Conservation (phyloP, 1,140 invertebrate species). For the Drosophila kohkoa region DNA sequence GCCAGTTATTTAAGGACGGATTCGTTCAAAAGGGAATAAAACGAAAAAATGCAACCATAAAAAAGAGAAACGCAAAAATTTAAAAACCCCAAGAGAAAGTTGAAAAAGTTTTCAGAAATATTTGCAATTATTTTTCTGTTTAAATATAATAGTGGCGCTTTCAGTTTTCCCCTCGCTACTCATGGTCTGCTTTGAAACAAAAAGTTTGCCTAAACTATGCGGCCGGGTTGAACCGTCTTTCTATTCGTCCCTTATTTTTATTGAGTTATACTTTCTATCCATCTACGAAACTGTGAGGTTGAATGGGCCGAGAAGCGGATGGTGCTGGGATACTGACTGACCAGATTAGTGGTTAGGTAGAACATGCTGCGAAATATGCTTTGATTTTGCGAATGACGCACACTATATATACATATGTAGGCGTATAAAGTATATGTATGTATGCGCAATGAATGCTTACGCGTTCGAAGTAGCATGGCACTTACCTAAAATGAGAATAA, state of each 20-base stretch:
- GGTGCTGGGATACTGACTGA: conserved; percentile 11
- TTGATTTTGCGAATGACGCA: conserved; percentile 62
- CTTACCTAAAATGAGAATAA: conserved; percentile 66
- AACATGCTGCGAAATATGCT: conserved; percentile 70
- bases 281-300: background rate
- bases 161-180: conserved; percentile 22
- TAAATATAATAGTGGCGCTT: conserved; percentile 74
- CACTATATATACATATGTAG: too few relatives aligned
- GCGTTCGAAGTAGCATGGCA: conserved; percentile 7
- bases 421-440: too few relatives aligned
- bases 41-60: conserved; percentile 26
- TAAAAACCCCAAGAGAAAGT: conserved; percentile 58
- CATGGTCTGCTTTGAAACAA: conserved; percentile 65
- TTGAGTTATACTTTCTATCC: background rate
- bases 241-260: conserved; percentile 26
- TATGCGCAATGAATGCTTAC: too few relatives aligned
- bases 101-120: conserved; percentile 74
- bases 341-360: conserved; percentile 72
- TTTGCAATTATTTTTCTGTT: conserved; percentile 80
- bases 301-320: background rate
- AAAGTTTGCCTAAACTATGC: conserved; percentile 78
- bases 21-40: conserved; percentile 41
- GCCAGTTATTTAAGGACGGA: conserved; percentile 55
- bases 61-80: conserved; percentile 35
- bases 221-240: conserved; percentile 48